A percentile compares a stretch with the other conserved stretches of the same genome.
Evolutionary conservation across 2,888 invertebrate species (phyloP).

Genomic region (Trissolcus japonicus): DNA sequence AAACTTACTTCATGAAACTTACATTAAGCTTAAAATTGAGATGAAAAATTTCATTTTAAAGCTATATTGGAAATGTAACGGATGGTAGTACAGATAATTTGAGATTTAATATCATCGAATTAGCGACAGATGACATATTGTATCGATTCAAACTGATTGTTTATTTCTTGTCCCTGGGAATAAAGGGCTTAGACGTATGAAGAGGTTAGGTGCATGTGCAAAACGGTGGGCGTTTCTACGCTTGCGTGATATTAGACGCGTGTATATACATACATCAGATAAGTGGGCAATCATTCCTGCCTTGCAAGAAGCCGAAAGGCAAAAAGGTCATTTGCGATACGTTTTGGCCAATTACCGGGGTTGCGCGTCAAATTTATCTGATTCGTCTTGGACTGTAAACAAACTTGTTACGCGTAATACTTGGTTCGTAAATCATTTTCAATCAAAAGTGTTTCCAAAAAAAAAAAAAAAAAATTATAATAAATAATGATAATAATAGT

Average conservation of each 20-base stretch:
- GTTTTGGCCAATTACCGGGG: constrained; percentile 29
- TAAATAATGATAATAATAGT: no score
- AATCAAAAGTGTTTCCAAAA: no score
- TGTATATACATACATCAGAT: constrained; percentile 60
- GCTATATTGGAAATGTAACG: neutral
- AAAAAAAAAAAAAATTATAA: no score
- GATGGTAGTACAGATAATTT: constrained; percentile 3
- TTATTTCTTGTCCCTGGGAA: constrained; percentile 34
- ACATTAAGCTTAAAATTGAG: constrained; percentile 1
- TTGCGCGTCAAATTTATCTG: no score
- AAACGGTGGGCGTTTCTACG: constrained; percentile 58
- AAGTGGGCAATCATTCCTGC: constrained; percentile 59
- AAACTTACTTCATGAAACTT: neutral
- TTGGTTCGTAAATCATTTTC: no score
- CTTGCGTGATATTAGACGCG: constrained; percentile 59
- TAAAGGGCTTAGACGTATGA: constrained; percentile 43
- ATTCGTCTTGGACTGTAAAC: no score
- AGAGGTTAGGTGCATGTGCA: constrained; percentile 60
- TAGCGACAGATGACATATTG: constrained; percentile 43
- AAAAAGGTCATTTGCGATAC: constrained; percentile 57
- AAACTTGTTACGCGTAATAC: no score
- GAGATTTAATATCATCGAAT: constrained; percentile 24
- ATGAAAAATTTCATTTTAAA: neutral
- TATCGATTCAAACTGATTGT: constrained; percentile 40
- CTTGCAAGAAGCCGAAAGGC: constrained; percentile 59